Conservation (phyloP, 2,888 invertebrate species). For the Polydrusus pterygomalis region DNA sequence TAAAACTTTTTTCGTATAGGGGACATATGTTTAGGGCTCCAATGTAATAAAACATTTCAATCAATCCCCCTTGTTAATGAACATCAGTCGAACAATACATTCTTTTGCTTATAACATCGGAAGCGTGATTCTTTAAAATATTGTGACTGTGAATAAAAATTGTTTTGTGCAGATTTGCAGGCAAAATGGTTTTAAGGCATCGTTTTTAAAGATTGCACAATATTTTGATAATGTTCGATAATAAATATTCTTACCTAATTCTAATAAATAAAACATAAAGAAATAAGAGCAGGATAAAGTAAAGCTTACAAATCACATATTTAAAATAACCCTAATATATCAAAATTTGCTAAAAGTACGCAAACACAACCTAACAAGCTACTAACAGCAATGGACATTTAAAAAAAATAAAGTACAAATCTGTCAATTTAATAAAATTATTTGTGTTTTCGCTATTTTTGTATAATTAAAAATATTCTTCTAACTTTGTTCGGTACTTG, state of each 20-base stretch:
- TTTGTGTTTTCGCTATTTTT: too few relatives aligned
- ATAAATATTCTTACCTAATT: neutral
- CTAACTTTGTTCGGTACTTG: too few relatives aligned
- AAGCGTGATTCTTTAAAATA: neutral
- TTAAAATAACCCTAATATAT: constrained; percentile 6
- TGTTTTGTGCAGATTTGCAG: constrained; percentile 23
- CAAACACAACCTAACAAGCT: neutral
- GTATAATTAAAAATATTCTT: too few relatives aligned
- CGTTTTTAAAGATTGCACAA: constrained; percentile 7
- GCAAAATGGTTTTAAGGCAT: constrained; percentile 27
- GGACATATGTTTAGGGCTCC: too few relatives aligned
- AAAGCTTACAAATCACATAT: constrained; percentile 28
- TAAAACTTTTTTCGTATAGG: too few relatives aligned
- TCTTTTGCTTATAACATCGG: constrained; percentile 1
- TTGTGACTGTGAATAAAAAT: constrained; percentile 6
- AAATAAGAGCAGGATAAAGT: neutral
- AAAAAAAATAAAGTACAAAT: neutral
- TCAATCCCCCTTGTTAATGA: neutral
- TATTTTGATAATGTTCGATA: constrained; percentile 6
- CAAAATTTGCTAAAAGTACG: neutral
- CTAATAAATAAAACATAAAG: constrained; percentile 2
- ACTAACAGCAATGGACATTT: constrained; percentile 13
- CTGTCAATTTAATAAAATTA: neutral
- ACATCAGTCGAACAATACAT: neutral
- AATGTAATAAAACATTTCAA: neutral